Evolutionary conservation across 1,140 invertebrate species (phyloP), one percentile per base, ranked within the genome.

Genomic region (Nephotettix cincticeps): DNA sequence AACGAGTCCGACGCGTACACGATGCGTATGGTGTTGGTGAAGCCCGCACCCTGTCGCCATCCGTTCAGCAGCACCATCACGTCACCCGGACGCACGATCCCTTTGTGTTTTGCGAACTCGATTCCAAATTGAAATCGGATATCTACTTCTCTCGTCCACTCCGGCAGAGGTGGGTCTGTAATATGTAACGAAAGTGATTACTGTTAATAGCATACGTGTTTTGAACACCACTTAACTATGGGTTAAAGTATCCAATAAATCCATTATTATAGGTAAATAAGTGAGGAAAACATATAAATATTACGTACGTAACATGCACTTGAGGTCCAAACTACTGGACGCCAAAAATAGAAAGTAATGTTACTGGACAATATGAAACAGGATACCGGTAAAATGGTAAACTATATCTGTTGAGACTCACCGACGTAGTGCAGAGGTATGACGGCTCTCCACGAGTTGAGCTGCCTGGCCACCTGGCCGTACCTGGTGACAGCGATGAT

Each of bases 401-500:
- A n/a, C n/a, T n/a, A 17, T 40, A 17, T 17, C 6, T 40, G 36
- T 9, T 40, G 36, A 27, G 40, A 36, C 19, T 36, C 51, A 71
- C 68, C 32, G 19, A 63, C 17, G 17, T 63, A 63, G 29, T 70
- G 68, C 1, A 73, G 29, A 0, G 72, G 69, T 2, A 71, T 54
- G 28, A 73, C 29, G 0, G 87, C 89, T 58, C 89, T 79, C 79
- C 84, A 97, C 2, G 99, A 83, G 84, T 99, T 96, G 43, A 91
- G 89, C 82, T 99, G 97, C 66, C 98, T 85, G 30, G 97, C 96
- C 1, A 94, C 93, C 81, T 93, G 92, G 21, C 88, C 84, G 76
- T 90, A 90, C 25, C 98, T 84, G 0, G 97, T 99, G 29, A 99
- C 93, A 14, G 96, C 93, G 76, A 99, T 93, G 75, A 99, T 96